phyloP scores from a whole-genome alignment of 2,113 vertebrate species.

The Heterotis niloticus region DNA sequence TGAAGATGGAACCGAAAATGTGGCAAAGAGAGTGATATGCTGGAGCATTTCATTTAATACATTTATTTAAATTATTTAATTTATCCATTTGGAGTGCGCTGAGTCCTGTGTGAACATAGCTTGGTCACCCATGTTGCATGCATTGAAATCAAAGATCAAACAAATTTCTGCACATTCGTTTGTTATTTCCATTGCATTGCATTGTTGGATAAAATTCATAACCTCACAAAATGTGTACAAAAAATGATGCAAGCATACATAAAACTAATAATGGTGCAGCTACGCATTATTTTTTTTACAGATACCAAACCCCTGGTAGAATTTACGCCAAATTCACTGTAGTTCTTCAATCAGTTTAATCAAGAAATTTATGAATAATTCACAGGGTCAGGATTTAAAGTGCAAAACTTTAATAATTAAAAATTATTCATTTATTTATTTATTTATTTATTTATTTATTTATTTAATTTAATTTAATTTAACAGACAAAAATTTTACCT shows the following conservation, averaged over 20 bases:
- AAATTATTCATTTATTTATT: no score
- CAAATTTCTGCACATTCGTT: slow-evolving; percentile 4
- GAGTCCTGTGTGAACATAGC: slow-evolving; percentile 1
- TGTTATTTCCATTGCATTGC: neutral
- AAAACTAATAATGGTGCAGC: slow-evolving; percentile 4
- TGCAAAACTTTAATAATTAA: slow-evolving; percentile 4
- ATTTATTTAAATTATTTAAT: slow-evolving; percentile 7
- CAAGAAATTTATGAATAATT: slow-evolving; percentile 18
- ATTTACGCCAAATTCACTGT: slow-evolving; percentile 5
- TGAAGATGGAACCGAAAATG: no score
- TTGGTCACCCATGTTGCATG: neutral
- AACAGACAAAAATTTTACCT: neutral
- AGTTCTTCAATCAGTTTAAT: slow-evolving; percentile 4
- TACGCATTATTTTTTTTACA: slow-evolving; percentile 15
- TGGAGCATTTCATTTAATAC: neutral
- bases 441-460: no score
- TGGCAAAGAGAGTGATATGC: neutral
- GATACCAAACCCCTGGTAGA: slow-evolving; percentile 4
- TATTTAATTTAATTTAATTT: neutral
- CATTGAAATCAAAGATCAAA: slow-evolving; percentile 1
- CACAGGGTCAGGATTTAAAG: slow-evolving; percentile 6
- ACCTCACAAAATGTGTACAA: neutral
- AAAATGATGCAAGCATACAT: slow-evolving; percentile 5
- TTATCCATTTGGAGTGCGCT: neutral
- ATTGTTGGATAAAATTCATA: neutral